These are phyloP conservation scores for Chrysemys picta DNA, from an alignment of 2,113 vertebrate genomes.

Conservation along the genomic window DNA sequence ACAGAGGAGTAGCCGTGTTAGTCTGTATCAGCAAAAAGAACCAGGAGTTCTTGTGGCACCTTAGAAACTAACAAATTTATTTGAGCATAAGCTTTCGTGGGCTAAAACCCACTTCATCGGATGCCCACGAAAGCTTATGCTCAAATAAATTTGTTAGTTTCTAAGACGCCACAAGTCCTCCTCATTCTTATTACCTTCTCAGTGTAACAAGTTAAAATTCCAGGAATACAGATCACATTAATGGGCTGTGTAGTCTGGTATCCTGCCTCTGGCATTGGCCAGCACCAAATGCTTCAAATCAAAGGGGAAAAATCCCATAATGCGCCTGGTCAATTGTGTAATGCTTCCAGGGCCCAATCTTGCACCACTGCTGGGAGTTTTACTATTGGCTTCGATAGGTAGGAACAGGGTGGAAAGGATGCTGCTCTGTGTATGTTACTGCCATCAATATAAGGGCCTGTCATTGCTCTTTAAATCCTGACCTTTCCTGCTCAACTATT, in stretches of 20 bases:
- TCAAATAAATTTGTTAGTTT: too few species aligned
- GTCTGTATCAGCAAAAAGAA: too few species aligned
- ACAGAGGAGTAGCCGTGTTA: too few species aligned
- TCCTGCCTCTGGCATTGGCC: background rate
- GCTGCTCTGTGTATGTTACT: background rate
- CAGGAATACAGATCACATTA: background rate
- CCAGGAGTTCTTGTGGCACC: too few species aligned
- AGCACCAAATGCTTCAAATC: background rate
- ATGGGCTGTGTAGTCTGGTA: background rate
- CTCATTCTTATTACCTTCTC: background rate
- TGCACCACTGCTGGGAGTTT: background rate
- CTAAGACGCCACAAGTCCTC: too few species aligned
- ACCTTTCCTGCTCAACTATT: background rate
- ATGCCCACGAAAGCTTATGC: too few species aligned
- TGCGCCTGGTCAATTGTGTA: background rate
- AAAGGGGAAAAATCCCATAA: background rate
- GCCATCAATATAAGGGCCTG: background rate
- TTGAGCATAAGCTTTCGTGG: too few species aligned
- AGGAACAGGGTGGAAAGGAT: background rate
- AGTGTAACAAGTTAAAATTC: background rate
- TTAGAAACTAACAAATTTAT: too few species aligned
- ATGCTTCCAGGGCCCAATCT: background rate
- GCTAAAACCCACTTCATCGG: too few species aligned
- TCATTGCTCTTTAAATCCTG: background rate
- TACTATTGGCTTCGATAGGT: background rate